phyloP scores from a whole-genome alignment of 2,888 invertebrate genomes.

The Stenotaenia linearis region DNA sequence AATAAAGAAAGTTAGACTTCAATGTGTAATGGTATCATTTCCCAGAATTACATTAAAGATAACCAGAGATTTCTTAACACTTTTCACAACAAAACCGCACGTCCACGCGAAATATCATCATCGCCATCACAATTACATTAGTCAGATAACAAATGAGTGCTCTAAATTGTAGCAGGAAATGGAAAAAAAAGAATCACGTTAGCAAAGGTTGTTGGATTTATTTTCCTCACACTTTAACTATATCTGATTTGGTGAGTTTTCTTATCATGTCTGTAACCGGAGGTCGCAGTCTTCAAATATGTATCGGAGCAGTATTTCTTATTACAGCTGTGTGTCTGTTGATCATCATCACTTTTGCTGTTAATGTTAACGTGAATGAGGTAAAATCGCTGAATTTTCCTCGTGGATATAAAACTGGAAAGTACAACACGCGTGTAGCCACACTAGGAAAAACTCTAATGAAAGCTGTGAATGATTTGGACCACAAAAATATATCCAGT shows the following conservation, averaged over 20 bases:
- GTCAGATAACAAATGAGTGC: not conserved
- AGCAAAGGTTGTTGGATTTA: not conserved
- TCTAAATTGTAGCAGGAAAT: not conserved
- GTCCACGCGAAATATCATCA: too few relatives aligned
- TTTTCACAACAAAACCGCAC: too few relatives aligned
- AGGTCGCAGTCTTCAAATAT: not conserved
- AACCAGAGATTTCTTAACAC: too few relatives aligned
- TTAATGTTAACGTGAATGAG: not conserved
- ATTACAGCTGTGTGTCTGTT: not conserved
- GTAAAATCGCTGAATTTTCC: not conserved
- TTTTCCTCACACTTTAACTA: not conserved
- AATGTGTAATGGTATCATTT: too few relatives aligned
- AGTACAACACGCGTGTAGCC: not conserved
- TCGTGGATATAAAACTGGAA: not conserved
- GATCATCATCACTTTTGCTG: not conserved
- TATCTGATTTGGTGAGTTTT: too few relatives aligned
- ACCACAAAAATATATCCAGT: not conserved
- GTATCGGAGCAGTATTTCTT: not conserved
- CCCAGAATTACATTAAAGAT: too few relatives aligned
- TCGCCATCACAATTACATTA: too few relatives aligned
- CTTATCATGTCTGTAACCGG: not conserved
- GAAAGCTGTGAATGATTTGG: not conserved
- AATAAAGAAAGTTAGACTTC: too few relatives aligned
- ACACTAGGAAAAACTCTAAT: not conserved
- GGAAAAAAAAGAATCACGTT: too few relatives aligned